Evolutionary conservation across 2,888 invertebrate species (phyloP).

Genomic region (Morpho deidamia): DNA sequence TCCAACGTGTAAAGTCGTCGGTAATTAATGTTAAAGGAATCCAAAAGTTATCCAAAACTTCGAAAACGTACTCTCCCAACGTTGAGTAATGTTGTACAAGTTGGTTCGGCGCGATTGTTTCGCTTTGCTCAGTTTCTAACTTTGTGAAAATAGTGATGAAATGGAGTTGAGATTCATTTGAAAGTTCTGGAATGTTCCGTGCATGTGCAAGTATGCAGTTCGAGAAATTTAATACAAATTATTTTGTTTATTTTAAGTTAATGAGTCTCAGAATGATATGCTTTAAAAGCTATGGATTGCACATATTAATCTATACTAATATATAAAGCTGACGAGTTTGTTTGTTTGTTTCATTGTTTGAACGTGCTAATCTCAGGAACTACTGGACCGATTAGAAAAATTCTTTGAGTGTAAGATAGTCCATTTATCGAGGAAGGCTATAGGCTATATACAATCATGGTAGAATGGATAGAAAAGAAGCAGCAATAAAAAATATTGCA

Average conservation of each 20-base stretch:
- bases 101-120: constrained; percentile 14
- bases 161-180: constrained; percentile 6
- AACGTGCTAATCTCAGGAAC: too few species aligned
- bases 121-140: constrained; percentile 6
- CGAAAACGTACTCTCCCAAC: constrained; percentile 20
- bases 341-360: too few species aligned
- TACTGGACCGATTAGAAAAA: too few species aligned
- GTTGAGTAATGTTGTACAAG: constrained; percentile 27
- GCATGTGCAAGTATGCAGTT: background rate
- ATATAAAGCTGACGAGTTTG: too few species aligned
- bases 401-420: too few species aligned
- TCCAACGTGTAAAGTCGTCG: constrained; percentile 28
- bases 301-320: too few species aligned
- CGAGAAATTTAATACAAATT: background rate
- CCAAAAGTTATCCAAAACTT: constrained; percentile 25
- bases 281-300: too few species aligned
- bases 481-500: too few species aligned
- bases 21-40: constrained; percentile 35
- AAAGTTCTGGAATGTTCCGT: constrained; percentile 1
- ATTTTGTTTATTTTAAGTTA: background rate
- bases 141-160: constrained; percentile 6
- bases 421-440: too few species aligned
- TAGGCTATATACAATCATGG: too few species aligned
- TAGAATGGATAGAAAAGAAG: too few species aligned
- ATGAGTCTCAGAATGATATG: too few species aligned